Conservation (phyloP, 1,140 invertebrate genomes). For the Bombus superbus region DNA sequence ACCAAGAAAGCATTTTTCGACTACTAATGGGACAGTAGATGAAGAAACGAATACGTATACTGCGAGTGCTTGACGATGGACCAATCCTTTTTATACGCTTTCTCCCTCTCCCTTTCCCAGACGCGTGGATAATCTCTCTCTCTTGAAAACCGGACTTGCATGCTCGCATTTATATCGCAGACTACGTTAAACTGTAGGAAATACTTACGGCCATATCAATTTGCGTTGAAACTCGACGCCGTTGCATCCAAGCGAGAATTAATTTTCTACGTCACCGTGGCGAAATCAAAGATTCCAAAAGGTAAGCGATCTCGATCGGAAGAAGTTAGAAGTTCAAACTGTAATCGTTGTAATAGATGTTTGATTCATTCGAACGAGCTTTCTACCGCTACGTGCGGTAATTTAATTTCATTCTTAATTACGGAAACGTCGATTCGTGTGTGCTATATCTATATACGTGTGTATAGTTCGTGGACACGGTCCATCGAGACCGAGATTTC, state of each 20-base stretch:
- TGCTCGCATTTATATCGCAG: slow-evolving; percentile 47
- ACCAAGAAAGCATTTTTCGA: slow-evolving; percentile 55
- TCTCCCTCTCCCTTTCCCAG: slow-evolving; percentile 71
- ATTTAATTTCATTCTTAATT: not conserved
- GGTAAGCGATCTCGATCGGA: not conserved
- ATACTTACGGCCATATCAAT: slow-evolving; percentile 19
- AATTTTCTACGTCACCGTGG: slow-evolving; percentile 25
- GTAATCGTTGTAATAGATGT: not conserved
- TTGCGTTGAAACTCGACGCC: slow-evolving; percentile 36
- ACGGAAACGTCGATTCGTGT: not conserved
- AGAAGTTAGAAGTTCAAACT: not conserved
- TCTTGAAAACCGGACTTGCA: slow-evolving; percentile 70
- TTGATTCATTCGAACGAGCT: not conserved
- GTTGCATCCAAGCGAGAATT: not conserved
- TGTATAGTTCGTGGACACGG: not conserved
- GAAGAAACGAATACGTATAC: slow-evolving; percentile 66
- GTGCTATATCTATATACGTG: not conserved
- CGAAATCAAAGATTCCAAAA: not conserved
- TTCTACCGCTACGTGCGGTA: too few relatives aligned
- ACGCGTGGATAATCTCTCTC: slow-evolving; percentile 51
- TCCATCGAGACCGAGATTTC: not conserved
- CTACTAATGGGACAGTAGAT: slow-evolving; percentile 36
- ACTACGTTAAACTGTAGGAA: slow-evolving; percentile 55
- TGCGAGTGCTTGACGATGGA: slow-evolving; percentile 67
- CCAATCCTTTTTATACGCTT: slow-evolving; percentile 79